Evolutionary conservation across 2,888 invertebrate genomes (phyloP), one percentile per base, ranked within the genome.

Genomic region (Silvanus unidentatus): DNA sequence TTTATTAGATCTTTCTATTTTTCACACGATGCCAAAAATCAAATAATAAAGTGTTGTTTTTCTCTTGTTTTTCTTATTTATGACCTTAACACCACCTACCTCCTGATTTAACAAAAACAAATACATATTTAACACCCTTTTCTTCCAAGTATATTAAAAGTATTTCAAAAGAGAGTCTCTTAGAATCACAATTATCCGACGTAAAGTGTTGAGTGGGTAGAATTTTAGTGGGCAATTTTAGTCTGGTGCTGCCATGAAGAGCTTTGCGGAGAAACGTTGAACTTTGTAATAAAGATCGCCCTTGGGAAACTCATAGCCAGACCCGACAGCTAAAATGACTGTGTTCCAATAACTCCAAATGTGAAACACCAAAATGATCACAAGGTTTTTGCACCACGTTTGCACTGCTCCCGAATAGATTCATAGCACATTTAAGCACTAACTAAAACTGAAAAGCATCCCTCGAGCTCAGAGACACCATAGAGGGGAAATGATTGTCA

Each of bases 391-490:
- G 13, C 32, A 32, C 32, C 10, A 32, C 10, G 4, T 32, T 32
- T 22, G 22, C 22, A 22, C 22, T 22, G 8, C 8, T 32, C n/a
- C n/a, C n/a, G 4, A 32, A 42, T 43, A 38, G 16, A 47, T 29
- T 47, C 40, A 34, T 43, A 53, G 47, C 39, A 43, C 41, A 47
- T 49, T 36, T 43, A 41, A 43, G 48, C 50, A 49, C 44, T 44
- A 53, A 55, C 58, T 57, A 57, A 58, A 57, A 57, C 56, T 6
- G 35, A 58, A 58, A 60, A 55, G 58, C 50, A 54, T 53, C 55
- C 58, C 60, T 50, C 35, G 42, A 57, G 53, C 50, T 50, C 55
- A 50, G 51, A 50, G 52, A 54, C 50, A 47, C 49, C 44, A 46
- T 49, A 53, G 55, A 51, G 58, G 58, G 54, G 57, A 53, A 51